Percentiles rank a stretch among this genome's conserved stretches.
Evolutionary conservation across 2,888 invertebrate genomes (phyloP).

Genomic region (Caenorhabditis panamensis): DNA sequence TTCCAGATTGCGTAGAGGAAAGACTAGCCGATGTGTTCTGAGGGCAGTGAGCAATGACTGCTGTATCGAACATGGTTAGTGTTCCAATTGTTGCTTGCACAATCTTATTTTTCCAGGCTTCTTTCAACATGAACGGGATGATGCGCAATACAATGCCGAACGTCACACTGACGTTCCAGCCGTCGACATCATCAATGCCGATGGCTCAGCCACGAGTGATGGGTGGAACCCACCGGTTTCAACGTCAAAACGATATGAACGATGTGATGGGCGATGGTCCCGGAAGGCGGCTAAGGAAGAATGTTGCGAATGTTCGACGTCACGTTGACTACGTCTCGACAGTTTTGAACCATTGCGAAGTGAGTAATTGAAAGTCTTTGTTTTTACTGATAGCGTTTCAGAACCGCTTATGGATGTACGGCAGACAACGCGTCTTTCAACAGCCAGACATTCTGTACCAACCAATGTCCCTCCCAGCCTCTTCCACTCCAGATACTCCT

Average conservation of each 20-base stretch:
- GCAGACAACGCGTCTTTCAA: conserved; percentile 89
- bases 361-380: conserved; percentile 32
- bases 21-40: not conserved
- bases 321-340: conserved; percentile 80
- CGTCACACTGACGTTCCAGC: conserved; percentile 62
- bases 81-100: not conserved
- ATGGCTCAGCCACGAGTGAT: conserved; percentile 4
- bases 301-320: conserved; percentile 80
- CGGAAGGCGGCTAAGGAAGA: conserved; percentile 79
- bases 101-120: conserved; percentile 18
- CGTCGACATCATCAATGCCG: conserved; percentile 47
- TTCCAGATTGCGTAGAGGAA: conserved; percentile 22
- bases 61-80: conserved; percentile 48
- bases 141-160: conserved; percentile 32
- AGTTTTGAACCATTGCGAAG: conserved; percentile 78
- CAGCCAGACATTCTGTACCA: conserved; percentile 96
- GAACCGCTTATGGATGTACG: conserved; percentile 96
- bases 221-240: conserved; percentile 22
- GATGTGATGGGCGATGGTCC: conserved; percentile 73
- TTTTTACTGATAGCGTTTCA: conserved; percentile 81
- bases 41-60: conserved; percentile 35
- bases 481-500: conserved; percentile 94
- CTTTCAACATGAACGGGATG: conserved; percentile 50
- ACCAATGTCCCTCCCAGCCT: conserved; percentile 89
- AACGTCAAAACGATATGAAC: conserved; percentile 26